phyloP scores from a whole-genome alignment of 2,797 vertebrate species.

The Peromyscus melanophrys region DNA sequence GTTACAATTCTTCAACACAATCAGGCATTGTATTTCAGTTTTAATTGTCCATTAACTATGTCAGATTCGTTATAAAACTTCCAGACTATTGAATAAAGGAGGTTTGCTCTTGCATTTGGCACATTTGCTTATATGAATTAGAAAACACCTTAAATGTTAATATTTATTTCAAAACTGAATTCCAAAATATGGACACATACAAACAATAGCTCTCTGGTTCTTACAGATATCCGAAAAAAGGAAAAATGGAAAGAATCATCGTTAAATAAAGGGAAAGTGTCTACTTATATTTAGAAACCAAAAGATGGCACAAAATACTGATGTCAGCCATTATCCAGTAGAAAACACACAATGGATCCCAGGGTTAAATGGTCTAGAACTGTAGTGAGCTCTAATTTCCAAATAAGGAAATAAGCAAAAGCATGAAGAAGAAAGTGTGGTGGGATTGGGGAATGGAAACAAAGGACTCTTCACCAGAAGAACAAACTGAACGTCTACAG shows the following conservation, averaged over 20 bases:
- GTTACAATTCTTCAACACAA: conserved; percentile 57
- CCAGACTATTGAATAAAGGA: conserved; percentile 50
- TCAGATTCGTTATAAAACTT: conserved; percentile 27
- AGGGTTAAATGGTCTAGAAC: conserved; percentile 60
- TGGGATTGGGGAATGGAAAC: conserved; percentile 85
- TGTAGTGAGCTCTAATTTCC: not conserved
- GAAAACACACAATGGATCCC: conserved; percentile 74
- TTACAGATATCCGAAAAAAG: conserved; percentile 64
- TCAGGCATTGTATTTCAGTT: conserved; percentile 61
- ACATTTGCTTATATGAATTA: conserved; percentile 58
- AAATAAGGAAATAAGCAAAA: conserved; percentile 76
- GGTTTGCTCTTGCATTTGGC: not conserved
- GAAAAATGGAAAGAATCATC: conserved; percentile 62
- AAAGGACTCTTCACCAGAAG: conserved; percentile 92
- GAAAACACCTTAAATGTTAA: conserved; percentile 68
- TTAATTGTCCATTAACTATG: conserved; percentile 63
- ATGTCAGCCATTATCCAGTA: conserved; percentile 50
- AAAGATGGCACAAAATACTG: conserved; percentile 72
- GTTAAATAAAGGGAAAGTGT: conserved; percentile 68
- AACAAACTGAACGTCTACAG: conserved; percentile 91
- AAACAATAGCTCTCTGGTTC: conserved; percentile 55
- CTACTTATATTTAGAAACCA: conserved; percentile 75
- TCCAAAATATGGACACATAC: conserved; percentile 61
- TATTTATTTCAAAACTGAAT: conserved; percentile 64
- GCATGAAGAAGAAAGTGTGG: conserved; percentile 84